Evolutionary conservation across 2,888 invertebrate species (phyloP).

Genomic region (Nudaria mundana): DNA sequence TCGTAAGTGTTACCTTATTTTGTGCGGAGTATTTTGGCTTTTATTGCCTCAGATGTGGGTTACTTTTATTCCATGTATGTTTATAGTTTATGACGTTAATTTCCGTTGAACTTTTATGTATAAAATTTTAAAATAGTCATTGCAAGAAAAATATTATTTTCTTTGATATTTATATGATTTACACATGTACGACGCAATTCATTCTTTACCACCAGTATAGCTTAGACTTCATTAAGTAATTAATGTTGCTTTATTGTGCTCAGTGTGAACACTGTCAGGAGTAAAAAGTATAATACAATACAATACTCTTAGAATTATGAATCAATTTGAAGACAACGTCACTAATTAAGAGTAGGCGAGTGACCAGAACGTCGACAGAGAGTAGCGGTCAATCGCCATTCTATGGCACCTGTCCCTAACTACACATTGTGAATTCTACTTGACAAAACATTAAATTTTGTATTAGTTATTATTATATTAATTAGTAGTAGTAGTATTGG

Average conservation of each 20-base stretch:
- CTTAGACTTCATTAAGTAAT: slow-evolving; percentile 19
- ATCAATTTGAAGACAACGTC: slow-evolving; percentile 57
- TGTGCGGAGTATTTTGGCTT: slow-evolving; percentile 14
- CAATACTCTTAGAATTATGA: slow-evolving; percentile 49
- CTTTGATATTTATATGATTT: too few relatives aligned
- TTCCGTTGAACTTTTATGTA: slow-evolving; percentile 11
- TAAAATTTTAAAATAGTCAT: slow-evolving; percentile 6
- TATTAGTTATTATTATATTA: slow-evolving; percentile 8
- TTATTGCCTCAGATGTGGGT: slow-evolving; percentile 19
- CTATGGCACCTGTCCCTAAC: slow-evolving; percentile 28
- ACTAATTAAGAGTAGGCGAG: slow-evolving; percentile 60
- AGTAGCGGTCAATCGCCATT: slow-evolving; percentile 20
- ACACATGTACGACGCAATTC: too few relatives aligned
- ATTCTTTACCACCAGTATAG: slow-evolving; percentile 17
- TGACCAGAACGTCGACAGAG: slow-evolving; percentile 15
- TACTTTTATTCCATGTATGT: slow-evolving; percentile 14
- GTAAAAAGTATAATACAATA: slow-evolving; percentile 49
- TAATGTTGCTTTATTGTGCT: slow-evolving; percentile 24
- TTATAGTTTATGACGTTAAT: slow-evolving; percentile 14
- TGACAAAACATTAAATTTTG: slow-evolving; percentile 12
- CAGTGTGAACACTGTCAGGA: slow-evolving; percentile 18
- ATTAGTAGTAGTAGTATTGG: slow-evolving; percentile 23
- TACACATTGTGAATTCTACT: slow-evolving; percentile 22
- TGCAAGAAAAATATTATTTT: neutral
- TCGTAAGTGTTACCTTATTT: slow-evolving; percentile 18